Conservation (phyloP, 1,140 invertebrate genomes). For the Formica exsecta region DNA sequence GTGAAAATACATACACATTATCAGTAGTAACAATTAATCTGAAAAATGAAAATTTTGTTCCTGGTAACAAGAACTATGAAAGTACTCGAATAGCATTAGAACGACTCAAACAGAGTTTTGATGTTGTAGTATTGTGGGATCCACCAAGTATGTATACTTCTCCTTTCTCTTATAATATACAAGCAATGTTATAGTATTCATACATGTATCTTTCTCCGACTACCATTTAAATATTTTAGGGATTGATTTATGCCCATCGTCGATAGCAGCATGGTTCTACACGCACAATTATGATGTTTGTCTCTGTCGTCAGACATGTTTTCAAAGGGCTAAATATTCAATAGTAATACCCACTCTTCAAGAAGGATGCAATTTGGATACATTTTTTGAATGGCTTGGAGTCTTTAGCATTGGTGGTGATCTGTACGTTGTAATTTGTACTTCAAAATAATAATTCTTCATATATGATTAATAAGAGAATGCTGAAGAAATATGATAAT, state of each 20-base stretch:
- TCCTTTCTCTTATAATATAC: conserved; percentile 35
- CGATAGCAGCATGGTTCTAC: conserved; percentile 88
- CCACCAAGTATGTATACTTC: conserved; percentile 83
- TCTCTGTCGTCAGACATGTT: conserved; percentile 83
- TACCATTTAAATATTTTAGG: conserved; percentile 76
- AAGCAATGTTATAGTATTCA: conserved; percentile 14
- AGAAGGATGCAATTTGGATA: conserved; percentile 73
- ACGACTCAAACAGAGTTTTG: conserved; percentile 82
- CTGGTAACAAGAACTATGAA: conserved; percentile 87
- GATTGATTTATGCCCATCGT: conserved; percentile 88
- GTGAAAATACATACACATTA: conserved; percentile 34
- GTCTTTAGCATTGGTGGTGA: conserved; percentile 85
- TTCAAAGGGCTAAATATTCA: conserved; percentile 78
- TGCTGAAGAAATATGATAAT: not conserved
- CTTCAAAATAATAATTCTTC: conserved; percentile 27
- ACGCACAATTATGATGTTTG: conserved; percentile 83
- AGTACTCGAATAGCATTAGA: conserved; percentile 83
- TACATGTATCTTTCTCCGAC: not conserved
- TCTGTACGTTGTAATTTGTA: conserved; percentile 79
- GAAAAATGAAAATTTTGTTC: conserved; percentile 84
- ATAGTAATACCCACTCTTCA: conserved; percentile 82
- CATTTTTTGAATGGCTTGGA: conserved; percentile 88
- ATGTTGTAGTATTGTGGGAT: conserved; percentile 87
- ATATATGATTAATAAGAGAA: not conserved
- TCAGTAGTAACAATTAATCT: conserved; percentile 87